Conservation (phyloP, 1,140 invertebrate species). For the Adelges cooleyi region DNA sequence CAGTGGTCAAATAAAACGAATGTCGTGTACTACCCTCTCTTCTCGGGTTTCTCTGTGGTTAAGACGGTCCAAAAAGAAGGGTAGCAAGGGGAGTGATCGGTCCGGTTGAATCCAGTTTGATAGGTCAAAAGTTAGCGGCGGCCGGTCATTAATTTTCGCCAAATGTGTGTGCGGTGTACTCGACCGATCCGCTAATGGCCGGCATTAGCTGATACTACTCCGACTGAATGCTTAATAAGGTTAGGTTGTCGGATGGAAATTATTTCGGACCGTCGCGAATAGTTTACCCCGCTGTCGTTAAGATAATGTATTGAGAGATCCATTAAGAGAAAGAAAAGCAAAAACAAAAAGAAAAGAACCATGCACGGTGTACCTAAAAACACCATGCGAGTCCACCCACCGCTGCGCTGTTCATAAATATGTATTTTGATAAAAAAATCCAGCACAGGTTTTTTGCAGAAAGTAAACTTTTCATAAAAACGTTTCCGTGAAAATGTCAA, state of each 20-base stretch:
- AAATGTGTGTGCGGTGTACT: not conserved
- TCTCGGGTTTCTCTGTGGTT: not conserved
- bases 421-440: too few relatives aligned
- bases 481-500: too few relatives aligned
- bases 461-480: too few relatives aligned
- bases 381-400: too few relatives aligned
- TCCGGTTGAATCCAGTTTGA: conserved; percentile 4
- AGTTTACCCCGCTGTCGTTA: not conserved
- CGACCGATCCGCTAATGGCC: conserved; percentile 10
- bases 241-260: not conserved
- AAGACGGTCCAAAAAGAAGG: too few relatives aligned
- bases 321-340: not conserved
- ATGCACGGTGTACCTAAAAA: too few relatives aligned
- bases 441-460: too few relatives aligned
- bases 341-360: not conserved
- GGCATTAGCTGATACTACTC: conserved; percentile 5
- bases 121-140: conserved; percentile 14
- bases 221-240: conserved; percentile 9
- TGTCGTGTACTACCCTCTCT: not conserved
- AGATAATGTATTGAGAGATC: not conserved
- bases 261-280: not conserved
- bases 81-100: too few relatives aligned
- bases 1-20: not conserved
- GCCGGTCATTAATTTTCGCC: conserved; percentile 11
- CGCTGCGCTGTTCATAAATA: too few relatives aligned